Base-by-base conservation (phyloP, 2,113 vertebrate genomes). In the Nothobranchius kuhntae region DNA sequence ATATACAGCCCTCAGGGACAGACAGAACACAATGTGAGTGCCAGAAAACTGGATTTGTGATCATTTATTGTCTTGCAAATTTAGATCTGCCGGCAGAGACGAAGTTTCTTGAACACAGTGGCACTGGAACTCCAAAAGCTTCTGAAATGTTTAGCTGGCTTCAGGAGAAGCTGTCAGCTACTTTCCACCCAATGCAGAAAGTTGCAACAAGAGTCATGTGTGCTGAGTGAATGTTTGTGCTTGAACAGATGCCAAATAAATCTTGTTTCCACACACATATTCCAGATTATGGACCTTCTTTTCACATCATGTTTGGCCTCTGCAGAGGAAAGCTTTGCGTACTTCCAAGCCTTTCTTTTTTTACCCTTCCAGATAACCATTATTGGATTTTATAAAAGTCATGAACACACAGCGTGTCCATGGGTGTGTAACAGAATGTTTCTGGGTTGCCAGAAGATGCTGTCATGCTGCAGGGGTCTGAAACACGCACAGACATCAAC, bases 31-130 rank as follows among this genome's bases (percentile, higher is more conserved):
- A 60, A 30, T 63, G 55, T 73, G 68, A 6, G 17, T 53, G 74
- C 78, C 79, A 48, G 65, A 81, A 65, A 71, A 81, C 65, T 65
- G 81, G 81, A 74, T 71, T 72, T 52, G 70, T 63, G 71, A 72
- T 91, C 84, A 89, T 89, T 90, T 91, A 90, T 89, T 87, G 78
- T 91, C 82, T 78, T 77, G 80, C 89, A 91, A 91, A 90, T 89
- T 84, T 91, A 91, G 91, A 85, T 87, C 75, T 69, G 85, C 68
- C 48, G 79, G 86, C 83, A 88, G 82, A 80, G 84, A 82, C 65
- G 65, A 71, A 81, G 68, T 63, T 47, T 74, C 63, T 71, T 70
- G 71, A 83, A 85, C 77, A 89, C 78, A 79, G 75, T 60, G n/a
- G 68, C 38, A 10, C 60, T 85, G 76, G 66, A 78, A 85, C 76